phyloP scores from a whole-genome alignment of 1,140 invertebrate species.

The Zaprionus capensis region DNA sequence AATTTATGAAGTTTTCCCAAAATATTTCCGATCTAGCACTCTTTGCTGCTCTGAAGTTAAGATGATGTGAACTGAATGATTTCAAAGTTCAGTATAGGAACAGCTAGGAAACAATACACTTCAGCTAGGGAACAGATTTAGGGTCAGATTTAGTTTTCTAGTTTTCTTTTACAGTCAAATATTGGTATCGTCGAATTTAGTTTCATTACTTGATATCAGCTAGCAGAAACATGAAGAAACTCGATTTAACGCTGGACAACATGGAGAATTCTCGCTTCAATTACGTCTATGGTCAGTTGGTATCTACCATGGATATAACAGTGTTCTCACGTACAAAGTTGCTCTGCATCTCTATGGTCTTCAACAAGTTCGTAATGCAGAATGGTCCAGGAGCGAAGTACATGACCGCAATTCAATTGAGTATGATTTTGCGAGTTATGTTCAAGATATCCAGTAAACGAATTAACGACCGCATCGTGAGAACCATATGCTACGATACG shows the following conservation, averaged over 20 bases:
- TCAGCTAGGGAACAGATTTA: too few species aligned
- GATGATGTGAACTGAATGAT: too few species aligned
- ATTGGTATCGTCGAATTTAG: too few species aligned
- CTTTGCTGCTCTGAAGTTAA: too few species aligned
- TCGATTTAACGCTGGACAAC: constrained; percentile 50
- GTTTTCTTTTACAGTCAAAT: too few species aligned
- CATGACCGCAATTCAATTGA: constrained; percentile 37
- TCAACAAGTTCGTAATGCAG: constrained; percentile 54
- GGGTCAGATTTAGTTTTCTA: too few species aligned
- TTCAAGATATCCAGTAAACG: constrained; percentile 37
- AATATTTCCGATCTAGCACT: too few species aligned
- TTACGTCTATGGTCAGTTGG: constrained; percentile 39
- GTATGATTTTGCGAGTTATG: constrained; percentile 25
- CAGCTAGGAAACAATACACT: too few species aligned
- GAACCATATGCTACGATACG: constrained; percentile 4
- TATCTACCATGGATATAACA: constrained; percentile 15
- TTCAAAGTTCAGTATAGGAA: too few species aligned
- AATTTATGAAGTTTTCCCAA: too few species aligned
- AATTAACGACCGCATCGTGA: constrained; percentile 30
- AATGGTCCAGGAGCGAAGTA: constrained; percentile 51
- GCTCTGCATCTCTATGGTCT: constrained; percentile 51
- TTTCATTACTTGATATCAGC: neutral
- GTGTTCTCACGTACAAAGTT: constrained; percentile 36
- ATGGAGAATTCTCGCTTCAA: constrained; percentile 65
- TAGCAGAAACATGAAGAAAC: constrained; percentile 46